Evolutionary conservation across 2,797 vertebrate species (phyloP).

Genomic region (Neosilurus hyrtlii): DNA sequence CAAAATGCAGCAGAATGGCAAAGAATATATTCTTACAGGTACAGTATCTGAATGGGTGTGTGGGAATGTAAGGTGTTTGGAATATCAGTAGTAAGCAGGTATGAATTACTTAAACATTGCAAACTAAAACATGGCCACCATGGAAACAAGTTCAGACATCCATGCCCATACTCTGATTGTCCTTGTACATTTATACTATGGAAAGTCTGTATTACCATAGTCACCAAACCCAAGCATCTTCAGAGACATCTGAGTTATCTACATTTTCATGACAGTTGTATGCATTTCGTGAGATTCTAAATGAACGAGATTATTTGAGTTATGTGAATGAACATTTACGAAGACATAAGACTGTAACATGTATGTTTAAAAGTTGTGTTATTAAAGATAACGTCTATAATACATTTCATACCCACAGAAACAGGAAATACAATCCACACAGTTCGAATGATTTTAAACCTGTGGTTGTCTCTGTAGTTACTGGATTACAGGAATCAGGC

Average conservation of each 20-base stretch:
- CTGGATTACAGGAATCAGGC: not conserved
- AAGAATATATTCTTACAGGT: too few relatives aligned
- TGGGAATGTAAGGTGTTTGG: not conserved
- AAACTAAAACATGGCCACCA: too few relatives aligned
- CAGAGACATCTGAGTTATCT: not conserved
- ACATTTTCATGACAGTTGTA: constrained; percentile 28
- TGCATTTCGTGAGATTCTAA: constrained; percentile 11
- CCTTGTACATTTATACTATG: constrained; percentile 36
- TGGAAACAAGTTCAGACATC: not conserved
- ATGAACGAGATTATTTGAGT: constrained; percentile 21
- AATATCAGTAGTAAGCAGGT: not conserved
- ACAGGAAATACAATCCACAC: constrained; percentile 42
- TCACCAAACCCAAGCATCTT: not conserved
- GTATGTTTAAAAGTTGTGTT: constrained; percentile 15
- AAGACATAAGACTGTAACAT: constrained; percentile 5
- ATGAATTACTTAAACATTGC: not conserved
- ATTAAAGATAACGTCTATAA: constrained; percentile 14
- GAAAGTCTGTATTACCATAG: constrained; percentile 21
- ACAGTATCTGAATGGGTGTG: not conserved
- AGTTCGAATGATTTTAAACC: constrained; percentile 37
- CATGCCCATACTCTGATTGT: constrained; percentile 34
- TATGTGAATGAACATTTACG: constrained; percentile 32
- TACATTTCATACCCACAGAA: constrained; percentile 30
- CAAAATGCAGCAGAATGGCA: too few relatives aligned
- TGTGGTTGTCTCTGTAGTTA: constrained; percentile 26